Evolutionary conservation across 2,888 invertebrate genomes (phyloP).

Genomic region (Agriopis aurantiaria): DNA sequence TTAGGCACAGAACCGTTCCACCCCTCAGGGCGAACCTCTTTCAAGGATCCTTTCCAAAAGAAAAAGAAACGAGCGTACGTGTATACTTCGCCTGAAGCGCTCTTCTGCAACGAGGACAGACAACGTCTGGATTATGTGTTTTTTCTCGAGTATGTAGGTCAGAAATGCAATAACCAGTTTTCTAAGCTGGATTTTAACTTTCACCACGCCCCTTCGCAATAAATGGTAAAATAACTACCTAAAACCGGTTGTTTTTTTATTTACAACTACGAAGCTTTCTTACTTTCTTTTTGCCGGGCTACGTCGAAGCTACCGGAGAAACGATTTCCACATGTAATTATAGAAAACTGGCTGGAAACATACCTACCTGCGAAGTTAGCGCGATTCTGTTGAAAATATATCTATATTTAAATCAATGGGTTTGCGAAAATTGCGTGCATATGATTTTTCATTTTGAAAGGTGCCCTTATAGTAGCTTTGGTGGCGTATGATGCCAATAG

Average conservation of each 20-base stretch:
- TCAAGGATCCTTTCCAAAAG: constrained; percentile 28
- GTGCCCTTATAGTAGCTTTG: background rate
- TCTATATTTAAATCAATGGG: too few species aligned
- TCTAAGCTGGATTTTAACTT: constrained; percentile 67
- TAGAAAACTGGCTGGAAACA: constrained; percentile 12
- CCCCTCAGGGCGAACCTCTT: constrained; percentile 23
- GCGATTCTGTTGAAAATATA: background rate
- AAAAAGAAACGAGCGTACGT: constrained; percentile 20
- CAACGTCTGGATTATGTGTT: constrained; percentile 31
- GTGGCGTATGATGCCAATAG: background rate
- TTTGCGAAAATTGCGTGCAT: background rate
- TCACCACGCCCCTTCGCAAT: constrained; percentile 65
- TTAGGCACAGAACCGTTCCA: constrained; percentile 22
- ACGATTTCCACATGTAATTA: constrained; percentile 30
- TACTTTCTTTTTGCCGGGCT: constrained; percentile 44
- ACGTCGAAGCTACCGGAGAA: constrained; percentile 21
- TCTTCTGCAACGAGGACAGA: constrained; percentile 25
- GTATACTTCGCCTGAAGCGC: constrained; percentile 10
- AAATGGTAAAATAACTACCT: constrained; percentile 60
- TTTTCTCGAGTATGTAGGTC: constrained; percentile 45
- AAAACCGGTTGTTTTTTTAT: constrained; percentile 67
- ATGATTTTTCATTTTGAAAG: background rate
- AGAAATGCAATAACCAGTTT: constrained; percentile 61
- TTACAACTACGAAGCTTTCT: constrained; percentile 50
- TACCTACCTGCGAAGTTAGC: background rate